Evolutionary conservation across 2,888 invertebrate genomes (phyloP), one percentile per base, ranked within the genome.

Genomic region (Elegia similella): DNA sequence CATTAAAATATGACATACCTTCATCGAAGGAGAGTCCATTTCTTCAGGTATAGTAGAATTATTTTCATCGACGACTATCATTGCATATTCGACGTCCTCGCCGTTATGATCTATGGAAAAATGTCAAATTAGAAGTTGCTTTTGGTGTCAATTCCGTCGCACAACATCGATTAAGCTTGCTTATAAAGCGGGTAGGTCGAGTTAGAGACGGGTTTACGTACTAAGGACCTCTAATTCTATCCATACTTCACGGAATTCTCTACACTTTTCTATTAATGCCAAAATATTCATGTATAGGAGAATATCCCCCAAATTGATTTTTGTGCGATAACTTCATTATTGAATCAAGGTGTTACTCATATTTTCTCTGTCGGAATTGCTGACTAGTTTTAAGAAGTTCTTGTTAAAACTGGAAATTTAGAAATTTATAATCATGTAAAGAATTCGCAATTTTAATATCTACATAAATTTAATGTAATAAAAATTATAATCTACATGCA

Each of bases 31-130:
- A 15, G 96, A 94, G 75, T 97, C 96, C 78, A 96, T 94, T 74
- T 97, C 96, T 53, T 95, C 95, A 67, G 50, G 50, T 17, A 96
- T 89, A 12, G 96, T 95, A 0, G 97, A 96, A 91, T 97, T 96
- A 79, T 95, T 96, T 80, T 97, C 97, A 78, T 97, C 97, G 73
- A 97, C 96, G 62, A 97, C 96, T 78, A 97, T 97, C 71, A 97
- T 96, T 76, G 97, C 96, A 81, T 97, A 97, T 77, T 97, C 97
- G 60, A 95, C 95, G 77, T 97, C 96, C 78, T 96, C 96, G 58
- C 94, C 94, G 59, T 92, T 92, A 80, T 92, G 88, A 66, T 92
- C 90, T 88, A 90, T 30, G 44, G 34, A n/a, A 12, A 34, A 17
- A 38, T 12, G 5, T 38, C 13, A 1, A 17, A 55, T 54, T 43